These are phyloP conservation scores for Callithrix jacchus DNA, from an alignment of 2,113 vertebrate genomes.

Conservation along the genomic window DNA sequence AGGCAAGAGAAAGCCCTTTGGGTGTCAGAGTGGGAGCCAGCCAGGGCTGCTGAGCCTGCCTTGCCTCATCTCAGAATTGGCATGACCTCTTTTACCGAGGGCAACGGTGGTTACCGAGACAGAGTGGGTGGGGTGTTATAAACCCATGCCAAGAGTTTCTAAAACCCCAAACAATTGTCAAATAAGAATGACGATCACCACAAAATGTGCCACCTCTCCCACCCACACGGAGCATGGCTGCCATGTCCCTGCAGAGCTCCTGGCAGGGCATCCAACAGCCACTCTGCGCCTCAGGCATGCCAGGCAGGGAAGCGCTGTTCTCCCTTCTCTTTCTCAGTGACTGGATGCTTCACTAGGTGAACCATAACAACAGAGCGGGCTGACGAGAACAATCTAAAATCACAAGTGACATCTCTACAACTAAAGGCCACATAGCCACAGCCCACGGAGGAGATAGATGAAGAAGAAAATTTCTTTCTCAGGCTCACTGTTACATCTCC, in stretches of 20 bases:
- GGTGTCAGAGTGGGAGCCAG: conserved; percentile 5
- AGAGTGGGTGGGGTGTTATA: conserved; percentile 24
- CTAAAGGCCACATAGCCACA: background rate
- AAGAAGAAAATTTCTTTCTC: background rate
- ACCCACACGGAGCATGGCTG: background rate
- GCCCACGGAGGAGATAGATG: background rate
- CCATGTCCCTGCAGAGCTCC: conserved; percentile 66
- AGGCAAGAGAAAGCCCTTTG: background rate
- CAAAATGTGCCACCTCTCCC: conserved; percentile 55
- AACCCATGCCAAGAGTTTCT: conserved; percentile 31
- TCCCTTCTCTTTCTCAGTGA: conserved; percentile 37
- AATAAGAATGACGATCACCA: conserved; percentile 41
- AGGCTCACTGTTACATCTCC: background rate
- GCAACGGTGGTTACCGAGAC: conserved; percentile 35
- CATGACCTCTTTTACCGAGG: conserved; percentile 22
- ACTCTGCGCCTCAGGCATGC: conserved; percentile 56
- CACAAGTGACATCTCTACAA: background rate
- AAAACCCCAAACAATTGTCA: conserved; percentile 63
- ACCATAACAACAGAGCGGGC: conserved; percentile 56
- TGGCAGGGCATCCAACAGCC: conserved; percentile 68
- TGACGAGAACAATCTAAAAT: conserved; percentile 63
- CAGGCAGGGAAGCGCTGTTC: conserved; percentile 61
- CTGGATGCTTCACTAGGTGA: conserved; percentile 49
- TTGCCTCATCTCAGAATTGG: conserved; percentile 32
- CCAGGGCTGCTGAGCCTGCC: background rate